Evolutionary conservation across 2,888 invertebrate genomes (phyloP).

Genomic region (Sphinx pinastri): DNA sequence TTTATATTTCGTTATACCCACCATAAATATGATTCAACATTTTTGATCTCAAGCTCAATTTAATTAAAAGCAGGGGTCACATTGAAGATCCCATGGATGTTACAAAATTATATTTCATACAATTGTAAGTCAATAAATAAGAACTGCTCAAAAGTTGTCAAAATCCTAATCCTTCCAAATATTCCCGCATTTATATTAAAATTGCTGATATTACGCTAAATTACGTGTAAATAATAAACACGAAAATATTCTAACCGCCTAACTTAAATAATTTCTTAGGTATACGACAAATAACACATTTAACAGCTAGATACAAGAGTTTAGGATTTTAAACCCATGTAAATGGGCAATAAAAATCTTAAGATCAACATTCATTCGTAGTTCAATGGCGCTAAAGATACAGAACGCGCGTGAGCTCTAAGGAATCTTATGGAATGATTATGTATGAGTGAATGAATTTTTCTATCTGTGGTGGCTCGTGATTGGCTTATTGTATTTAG

Average conservation of each 20-base stretch:
- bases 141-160: not conserved
- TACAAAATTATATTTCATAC: not conserved
- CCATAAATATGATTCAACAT: too few species aligned
- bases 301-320: not conserved
- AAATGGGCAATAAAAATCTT: not conserved
- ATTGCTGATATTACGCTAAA: not conserved
- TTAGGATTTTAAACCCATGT: not conserved
- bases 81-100: too few species aligned
- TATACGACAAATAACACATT: slow-evolving; percentile 17
- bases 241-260: slow-evolving; percentile 14
- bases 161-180: not conserved
- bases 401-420: too few species aligned
- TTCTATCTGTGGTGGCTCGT: too few species aligned
- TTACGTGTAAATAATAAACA: not conserved
- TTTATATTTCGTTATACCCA: too few species aligned
- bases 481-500: too few species aligned
- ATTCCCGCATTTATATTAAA: not conserved
- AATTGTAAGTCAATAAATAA: slow-evolving; percentile 4
- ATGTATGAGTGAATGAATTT: too few species aligned
- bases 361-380: not conserved
- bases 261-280: slow-evolving; percentile 18
- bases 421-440: too few species aligned
- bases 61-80: too few species aligned
- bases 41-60: too few species aligned
- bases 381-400: too few species aligned